Evolutionary conservation across 2,797 vertebrate species (phyloP).

Genomic region (Sebastes variabilis): DNA sequence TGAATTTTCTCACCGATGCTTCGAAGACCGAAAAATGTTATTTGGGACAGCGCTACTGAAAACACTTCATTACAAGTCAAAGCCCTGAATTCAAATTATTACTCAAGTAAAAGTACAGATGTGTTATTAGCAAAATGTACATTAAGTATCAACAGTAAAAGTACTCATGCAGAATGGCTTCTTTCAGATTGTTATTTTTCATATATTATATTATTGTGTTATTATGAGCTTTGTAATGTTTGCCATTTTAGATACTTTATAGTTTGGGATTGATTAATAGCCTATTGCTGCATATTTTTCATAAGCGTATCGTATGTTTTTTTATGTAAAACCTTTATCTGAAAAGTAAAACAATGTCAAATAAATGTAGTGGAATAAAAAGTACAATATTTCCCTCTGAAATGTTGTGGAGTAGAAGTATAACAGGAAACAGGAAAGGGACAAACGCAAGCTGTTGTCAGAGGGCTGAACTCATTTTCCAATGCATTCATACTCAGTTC

Average conservation of each 20-base stretch:
- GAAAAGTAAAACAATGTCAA: not conserved
- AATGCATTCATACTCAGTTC: not conserved
- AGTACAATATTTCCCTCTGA: not conserved
- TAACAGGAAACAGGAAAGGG: not conserved
- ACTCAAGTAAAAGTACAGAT: too few relatives aligned
- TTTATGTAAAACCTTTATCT: not conserved
- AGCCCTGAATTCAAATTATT: not conserved
- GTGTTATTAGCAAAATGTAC: too few relatives aligned
- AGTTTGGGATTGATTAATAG: not conserved
- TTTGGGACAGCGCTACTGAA: too few relatives aligned
- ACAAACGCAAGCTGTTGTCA: not conserved
- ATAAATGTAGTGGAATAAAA: not conserved
- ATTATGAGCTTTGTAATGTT: not conserved
- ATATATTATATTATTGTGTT: not conserved
- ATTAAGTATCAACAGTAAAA: too few relatives aligned
- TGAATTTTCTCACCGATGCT: too few relatives aligned
- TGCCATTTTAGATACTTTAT: not conserved
- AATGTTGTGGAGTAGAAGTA: not conserved
- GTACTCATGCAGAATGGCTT: not conserved
- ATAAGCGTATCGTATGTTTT: not conserved
- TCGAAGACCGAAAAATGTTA: too few relatives aligned
- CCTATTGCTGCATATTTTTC: not conserved
- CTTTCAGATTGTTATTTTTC: not conserved
- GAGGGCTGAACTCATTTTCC: not conserved
- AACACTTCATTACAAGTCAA: not conserved